Conservation (phyloP, 1,140 invertebrate genomes). For the Odontomachus brunneus region DNA sequence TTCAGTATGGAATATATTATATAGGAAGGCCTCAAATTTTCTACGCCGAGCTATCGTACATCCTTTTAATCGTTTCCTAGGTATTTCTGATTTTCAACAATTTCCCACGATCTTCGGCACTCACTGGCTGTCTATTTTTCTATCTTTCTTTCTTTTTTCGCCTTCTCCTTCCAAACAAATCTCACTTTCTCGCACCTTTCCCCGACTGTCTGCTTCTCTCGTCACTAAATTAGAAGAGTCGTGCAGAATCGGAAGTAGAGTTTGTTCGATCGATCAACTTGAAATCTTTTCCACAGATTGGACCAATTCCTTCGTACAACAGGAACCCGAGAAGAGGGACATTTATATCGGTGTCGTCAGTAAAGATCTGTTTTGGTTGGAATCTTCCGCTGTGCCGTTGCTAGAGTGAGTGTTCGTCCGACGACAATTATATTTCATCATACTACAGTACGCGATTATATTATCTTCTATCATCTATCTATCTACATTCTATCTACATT, state of each 20-base stretch:
- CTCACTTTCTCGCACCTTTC: background rate
- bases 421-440: too few species aligned
- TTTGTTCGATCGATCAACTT: background rate
- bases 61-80: conserved; percentile 84
- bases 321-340: conserved; percentile 80
- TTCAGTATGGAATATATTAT: conserved; percentile 84
- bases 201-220: conserved; percentile 3
- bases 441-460: too few species aligned
- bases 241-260: background rate
- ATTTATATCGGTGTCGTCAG: conserved; percentile 82
- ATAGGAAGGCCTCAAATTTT: conserved; percentile 84
- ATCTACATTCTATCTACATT: conserved; percentile 25
- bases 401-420: conserved; percentile 78
- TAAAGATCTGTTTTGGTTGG: conserved; percentile 83
- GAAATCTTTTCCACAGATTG: conserved; percentile 78
- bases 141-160: conserved; percentile 1
- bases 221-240: conserved; percentile 37
- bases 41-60: conserved; percentile 81
- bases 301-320: conserved; percentile 78
- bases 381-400: conserved; percentile 79
- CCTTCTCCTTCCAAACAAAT: background rate
- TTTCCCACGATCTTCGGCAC: conserved; percentile 49
- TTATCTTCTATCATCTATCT: too few species aligned
- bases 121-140: conserved; percentile 6
- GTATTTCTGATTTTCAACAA: conserved; percentile 80